Evolutionary conservation across 2,797 vertebrate genomes (phyloP).

Genomic region (Emydoidea blandingii): DNA sequence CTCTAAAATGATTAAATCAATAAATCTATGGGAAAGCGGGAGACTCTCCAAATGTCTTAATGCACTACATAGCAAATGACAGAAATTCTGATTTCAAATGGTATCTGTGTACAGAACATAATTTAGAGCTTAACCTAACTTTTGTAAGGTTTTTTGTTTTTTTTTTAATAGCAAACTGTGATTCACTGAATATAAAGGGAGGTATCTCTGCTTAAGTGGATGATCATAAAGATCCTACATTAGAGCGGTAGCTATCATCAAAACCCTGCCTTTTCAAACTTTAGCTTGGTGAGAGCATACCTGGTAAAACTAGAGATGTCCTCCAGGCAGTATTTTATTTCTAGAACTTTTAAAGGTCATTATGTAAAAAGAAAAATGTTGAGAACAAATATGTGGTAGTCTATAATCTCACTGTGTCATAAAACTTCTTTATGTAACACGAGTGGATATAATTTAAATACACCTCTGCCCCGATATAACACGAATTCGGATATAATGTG

Average conservation of each 20-base stretch:
- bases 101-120: not conserved
- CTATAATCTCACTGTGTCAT: rapidly evolving
- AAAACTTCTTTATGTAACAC: not conserved
- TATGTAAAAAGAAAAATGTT: not conserved
- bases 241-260: not conserved
- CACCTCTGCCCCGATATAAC: too few species aligned
- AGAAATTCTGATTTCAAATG: not conserved
- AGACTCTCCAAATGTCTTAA: not conserved
- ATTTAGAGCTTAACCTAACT: not conserved
- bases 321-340: not conserved
- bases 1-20: slow-evolving; percentile 40
- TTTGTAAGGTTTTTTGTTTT: not conserved
- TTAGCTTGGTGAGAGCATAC: not conserved
- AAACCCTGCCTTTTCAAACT: not conserved
- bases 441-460: not conserved
- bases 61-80: not conserved
- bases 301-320: not conserved
- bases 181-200: not conserved
- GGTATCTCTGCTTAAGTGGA: not conserved
- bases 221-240: not conserved
- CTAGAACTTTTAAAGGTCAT: not conserved
- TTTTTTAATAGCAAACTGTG: not conserved
- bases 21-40: slow-evolving; percentile 22
- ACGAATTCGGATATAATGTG: too few species aligned
- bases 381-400: rapidly evolving